Base-by-base conservation (phyloP, 2,797 vertebrate species). In the Poeciliopsis paucimaculata region DNA sequence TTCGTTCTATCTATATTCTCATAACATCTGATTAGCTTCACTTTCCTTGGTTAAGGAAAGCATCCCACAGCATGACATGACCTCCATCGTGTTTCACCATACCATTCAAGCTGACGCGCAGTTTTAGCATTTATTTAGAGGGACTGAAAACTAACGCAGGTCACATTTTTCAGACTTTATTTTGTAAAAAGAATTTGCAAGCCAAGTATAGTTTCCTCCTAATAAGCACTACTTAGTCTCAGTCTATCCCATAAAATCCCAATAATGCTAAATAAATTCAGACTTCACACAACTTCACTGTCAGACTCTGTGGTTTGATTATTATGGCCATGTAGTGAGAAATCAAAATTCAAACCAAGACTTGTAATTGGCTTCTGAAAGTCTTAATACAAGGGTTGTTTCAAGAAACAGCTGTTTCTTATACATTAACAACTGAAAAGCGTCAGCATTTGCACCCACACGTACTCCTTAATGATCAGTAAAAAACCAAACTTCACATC, bases 361-460 rank as follows among this genome's bases (percentile, higher is more conserved):
- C 81, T 89, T 82, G 89, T 91, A 89, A 90, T 87, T 90, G 77
- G 62, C 89, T 85, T 82, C 75, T 79, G 85, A 77, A 86, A 83
- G 80, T 81, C 82, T 90, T 28, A 39, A 87, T 82, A 80, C 60
- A 84, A 84, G 60, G 78, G 79, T 51, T 81, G 81, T 89, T 90
- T 86, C 20, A 68, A 83, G 75, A 83, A 89, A 87, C 87, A 90
- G 86, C 84, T 90, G 88, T 83, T 91, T 91, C 85, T 86, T 79
- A 90, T 86, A 81, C 84, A 80, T 83, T 79, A 76, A 53, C 74
- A 64, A 77, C 49, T 43, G 10, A 55, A 73, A 66, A 72, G 75
- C 68, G 74, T 73, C 76, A 86, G 84, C 82, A 77, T 85, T 86
- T 86, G 76, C 89, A 87, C 85, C 77, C 90, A 84, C 57, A 89